phyloP scores from a whole-genome alignment of 1,140 invertebrate genomes.

The Tetramorium parvispinum region DNA sequence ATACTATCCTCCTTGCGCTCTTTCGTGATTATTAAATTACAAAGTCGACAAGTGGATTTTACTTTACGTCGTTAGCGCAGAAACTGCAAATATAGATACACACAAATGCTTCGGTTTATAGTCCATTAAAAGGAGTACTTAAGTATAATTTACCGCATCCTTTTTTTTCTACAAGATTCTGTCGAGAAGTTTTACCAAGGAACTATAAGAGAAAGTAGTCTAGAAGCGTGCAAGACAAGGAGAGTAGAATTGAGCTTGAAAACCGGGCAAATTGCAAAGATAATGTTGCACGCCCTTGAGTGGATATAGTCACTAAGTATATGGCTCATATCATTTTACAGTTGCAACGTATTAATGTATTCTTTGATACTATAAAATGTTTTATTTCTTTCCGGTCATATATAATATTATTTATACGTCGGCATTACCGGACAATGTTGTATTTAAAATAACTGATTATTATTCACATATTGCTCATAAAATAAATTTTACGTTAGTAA shows the following conservation, averaged over 20 bases:
- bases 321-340: conserved; percentile 56
- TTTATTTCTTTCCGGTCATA: background rate
- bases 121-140: conserved; percentile 58
- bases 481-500: background rate
- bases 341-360: conserved; percentile 52
- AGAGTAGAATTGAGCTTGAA: conserved; percentile 59
- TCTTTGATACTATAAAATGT: conserved; percentile 25
- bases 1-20: conserved; percentile 40
- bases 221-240: conserved; percentile 51
- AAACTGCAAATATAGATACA: conserved; percentile 44
- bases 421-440: background rate
- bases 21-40: conserved; percentile 59
- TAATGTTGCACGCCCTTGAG: conserved; percentile 56
- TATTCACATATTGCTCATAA: background rate
- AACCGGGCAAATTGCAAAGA: conserved; percentile 58
- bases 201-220: conserved; percentile 61
- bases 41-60: conserved; percentile 61
- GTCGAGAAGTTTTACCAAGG: conserved; percentile 61
- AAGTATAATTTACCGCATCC: conserved; percentile 57
- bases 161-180: conserved; percentile 55
- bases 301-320: conserved; percentile 38
- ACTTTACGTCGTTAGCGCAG: conserved; percentile 49
- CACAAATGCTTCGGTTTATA: conserved; percentile 57
- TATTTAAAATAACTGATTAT: background rate
- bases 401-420: conserved; percentile 33